These are phyloP conservation scores for Eupithecia abbreviata DNA, from an alignment of 2,888 invertebrate genomes.

Conservation along the genomic window DNA sequence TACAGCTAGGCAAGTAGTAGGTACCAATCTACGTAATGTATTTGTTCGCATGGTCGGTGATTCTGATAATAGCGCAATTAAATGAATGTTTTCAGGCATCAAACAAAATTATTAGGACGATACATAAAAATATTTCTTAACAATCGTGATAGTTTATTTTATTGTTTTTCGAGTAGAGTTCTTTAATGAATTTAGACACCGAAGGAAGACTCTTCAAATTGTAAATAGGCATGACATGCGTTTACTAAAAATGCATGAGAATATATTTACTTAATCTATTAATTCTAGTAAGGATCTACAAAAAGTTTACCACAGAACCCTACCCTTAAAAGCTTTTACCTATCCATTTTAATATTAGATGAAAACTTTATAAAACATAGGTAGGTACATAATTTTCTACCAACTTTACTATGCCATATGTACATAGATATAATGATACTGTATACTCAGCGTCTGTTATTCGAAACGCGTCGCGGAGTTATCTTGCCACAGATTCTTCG, in stretches of 20 bases:
- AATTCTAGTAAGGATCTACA: background rate
- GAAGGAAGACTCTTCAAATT: background rate
- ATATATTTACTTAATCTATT: background rate
- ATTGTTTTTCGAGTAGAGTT: background rate
- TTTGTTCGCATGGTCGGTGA: constrained; percentile 49
- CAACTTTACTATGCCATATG: background rate
- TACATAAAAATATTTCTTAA: background rate
- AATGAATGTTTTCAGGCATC: background rate
- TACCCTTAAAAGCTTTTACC: background rate
- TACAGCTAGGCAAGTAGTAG: background rate
- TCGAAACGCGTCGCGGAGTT: background rate
- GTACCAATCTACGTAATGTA: constrained; percentile 34
- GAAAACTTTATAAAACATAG: background rate
- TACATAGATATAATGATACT: no score
- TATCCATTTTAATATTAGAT: background rate
- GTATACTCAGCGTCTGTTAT: no score
- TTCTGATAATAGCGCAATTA: constrained; percentile 49
- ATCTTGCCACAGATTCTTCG: constrained; percentile 5
- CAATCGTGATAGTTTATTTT: background rate
- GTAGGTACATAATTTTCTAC: background rate
- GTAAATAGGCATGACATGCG: background rate
- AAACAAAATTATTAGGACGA: background rate
- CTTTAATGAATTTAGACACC: no score
- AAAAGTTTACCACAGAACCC: background rate
- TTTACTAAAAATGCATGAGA: background rate